Conservation (phyloP, 2,888 invertebrate species). For the Pinctada fucata region DNA sequence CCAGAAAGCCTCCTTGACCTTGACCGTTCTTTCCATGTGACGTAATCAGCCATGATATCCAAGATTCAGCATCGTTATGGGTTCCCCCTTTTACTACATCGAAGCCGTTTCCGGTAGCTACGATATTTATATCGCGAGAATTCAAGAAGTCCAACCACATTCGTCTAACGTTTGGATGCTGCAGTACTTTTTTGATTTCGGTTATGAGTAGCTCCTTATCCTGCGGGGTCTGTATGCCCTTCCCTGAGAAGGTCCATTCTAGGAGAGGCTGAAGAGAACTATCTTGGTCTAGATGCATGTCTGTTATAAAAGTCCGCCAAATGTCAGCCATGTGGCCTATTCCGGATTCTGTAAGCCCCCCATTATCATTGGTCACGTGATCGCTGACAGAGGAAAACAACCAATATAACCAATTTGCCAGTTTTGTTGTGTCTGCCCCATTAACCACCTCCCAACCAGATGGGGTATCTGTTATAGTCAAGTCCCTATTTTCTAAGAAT, state of each 20-base stretch:
- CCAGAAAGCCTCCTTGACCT: neutral
- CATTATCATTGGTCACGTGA: neutral
- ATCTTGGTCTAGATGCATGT: slow-evolving; percentile 15
- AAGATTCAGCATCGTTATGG: slow-evolving; percentile 10
- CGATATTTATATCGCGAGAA: slow-evolving; percentile 10
- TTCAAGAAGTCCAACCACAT: slow-evolving; percentile 10
- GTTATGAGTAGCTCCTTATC: slow-evolving; percentile 11
- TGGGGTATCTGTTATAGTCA: slow-evolving; percentile 7
- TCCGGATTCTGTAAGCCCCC: slow-evolving; percentile 14
- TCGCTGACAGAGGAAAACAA: neutral
- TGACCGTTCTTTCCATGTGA: neutral
- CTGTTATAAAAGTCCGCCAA: slow-evolving; percentile 15
- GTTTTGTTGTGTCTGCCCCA: neutral
- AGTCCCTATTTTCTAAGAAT: slow-evolving; percentile 1
- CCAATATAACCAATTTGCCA: neutral
- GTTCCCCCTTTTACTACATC: slow-evolving; percentile 11
- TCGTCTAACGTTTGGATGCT: slow-evolving; percentile 10
- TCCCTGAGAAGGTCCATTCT: slow-evolving; percentile 7
- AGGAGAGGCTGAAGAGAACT: slow-evolving; percentile 1
- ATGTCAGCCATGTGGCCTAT: slow-evolving; percentile 23
- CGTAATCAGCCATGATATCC: slow-evolving; percentile 24
- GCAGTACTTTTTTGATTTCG: slow-evolving; percentile 8
- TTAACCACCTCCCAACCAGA: slow-evolving; percentile 23
- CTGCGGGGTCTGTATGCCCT: neutral
- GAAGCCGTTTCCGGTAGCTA: slow-evolving; percentile 16